A percentile compares a stretch with the other conserved stretches of the same genome.
phyloP scores from a whole-genome alignment of 2,113 vertebrate species.

The Morone saxatilis region DNA sequence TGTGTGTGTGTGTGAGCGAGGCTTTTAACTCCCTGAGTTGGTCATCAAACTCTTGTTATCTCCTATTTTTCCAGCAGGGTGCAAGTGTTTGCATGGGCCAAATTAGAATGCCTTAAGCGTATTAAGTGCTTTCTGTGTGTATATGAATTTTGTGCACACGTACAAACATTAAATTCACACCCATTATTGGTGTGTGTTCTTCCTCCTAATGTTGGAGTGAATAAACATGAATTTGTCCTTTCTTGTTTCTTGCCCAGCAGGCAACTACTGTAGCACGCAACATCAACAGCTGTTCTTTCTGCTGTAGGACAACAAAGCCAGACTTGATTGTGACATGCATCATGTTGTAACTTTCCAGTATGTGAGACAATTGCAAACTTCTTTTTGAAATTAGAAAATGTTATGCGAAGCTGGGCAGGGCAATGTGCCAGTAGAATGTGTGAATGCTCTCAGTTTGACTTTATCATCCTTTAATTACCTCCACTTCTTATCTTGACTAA shows the following conservation, averaged over 20 bases:
- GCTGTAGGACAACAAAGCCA: slow-evolving; percentile 45
- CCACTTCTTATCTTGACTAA: not conserved
- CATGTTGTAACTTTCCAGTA: slow-evolving; percentile 14
- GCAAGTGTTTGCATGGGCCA: slow-evolving; percentile 22
- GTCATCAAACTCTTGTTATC: slow-evolving; percentile 46
- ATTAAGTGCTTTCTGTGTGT: slow-evolving; percentile 8
- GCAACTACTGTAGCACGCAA: slow-evolving; percentile 25
- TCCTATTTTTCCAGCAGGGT: slow-evolving; percentile 26
- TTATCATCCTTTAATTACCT: not conserved
- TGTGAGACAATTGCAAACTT: slow-evolving; percentile 1
- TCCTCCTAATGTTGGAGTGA: slow-evolving; percentile 46
- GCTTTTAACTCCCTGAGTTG: slow-evolving; percentile 21
- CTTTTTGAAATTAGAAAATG: slow-evolving; percentile 7
- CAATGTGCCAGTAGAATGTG: not conserved
- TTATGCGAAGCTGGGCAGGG: not conserved
- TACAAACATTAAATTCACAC: slow-evolving; percentile 9
- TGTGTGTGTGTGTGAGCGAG: not conserved
- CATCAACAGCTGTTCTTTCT: slow-evolving; percentile 56
- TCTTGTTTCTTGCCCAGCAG: slow-evolving; percentile 59
- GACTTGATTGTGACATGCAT: slow-evolving; percentile 27
- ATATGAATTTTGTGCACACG: slow-evolving; percentile 1
- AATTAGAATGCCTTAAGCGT: slow-evolving; percentile 30
- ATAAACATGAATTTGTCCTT: slow-evolving; percentile 65
- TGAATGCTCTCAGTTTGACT: not conserved
- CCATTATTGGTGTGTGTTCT: slow-evolving; percentile 36